Conservation (phyloP, 1,140 invertebrate genomes). For the Holcopasites calliopsidis region DNA sequence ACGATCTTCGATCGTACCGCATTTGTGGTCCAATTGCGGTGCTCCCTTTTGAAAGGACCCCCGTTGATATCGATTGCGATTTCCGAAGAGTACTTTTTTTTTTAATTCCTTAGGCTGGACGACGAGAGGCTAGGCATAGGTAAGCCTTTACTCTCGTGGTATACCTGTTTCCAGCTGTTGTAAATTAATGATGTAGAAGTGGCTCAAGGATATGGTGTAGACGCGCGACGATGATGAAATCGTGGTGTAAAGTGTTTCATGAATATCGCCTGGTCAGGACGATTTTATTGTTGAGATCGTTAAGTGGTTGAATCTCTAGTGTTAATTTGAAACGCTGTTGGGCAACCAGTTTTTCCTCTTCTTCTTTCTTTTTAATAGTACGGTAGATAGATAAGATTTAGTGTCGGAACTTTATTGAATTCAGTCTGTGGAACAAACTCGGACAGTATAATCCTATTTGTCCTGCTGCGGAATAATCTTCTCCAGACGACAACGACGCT, state of each 20-base stretch:
- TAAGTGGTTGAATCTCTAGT: not conserved
- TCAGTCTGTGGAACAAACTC: not conserved
- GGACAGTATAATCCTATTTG: not conserved
- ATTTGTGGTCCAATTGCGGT: too few relatives aligned
- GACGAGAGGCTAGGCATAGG: not conserved
- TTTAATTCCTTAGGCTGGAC: not conserved
- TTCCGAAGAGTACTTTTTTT: not conserved
- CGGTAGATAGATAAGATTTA: not conserved
- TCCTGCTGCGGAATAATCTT: too few relatives aligned
- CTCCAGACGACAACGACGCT: not conserved
- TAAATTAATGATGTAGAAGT: conserved; percentile 31
- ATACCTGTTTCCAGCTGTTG: conserved; percentile 35
- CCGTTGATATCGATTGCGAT: not conserved
- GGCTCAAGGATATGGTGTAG: conserved; percentile 33
- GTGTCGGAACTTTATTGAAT: not conserved
- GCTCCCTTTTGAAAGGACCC: too few relatives aligned
- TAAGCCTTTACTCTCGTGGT: conserved; percentile 1
- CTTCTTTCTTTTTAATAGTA: too few relatives aligned
- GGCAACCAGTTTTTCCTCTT: not conserved
- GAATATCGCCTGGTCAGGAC: not conserved
- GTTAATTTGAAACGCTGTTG: not conserved
- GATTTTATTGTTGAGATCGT: conserved; percentile 21
- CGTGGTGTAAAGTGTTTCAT: conserved; percentile 15
- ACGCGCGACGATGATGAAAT: conserved; percentile 21
- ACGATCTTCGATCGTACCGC: not conserved